Base-by-base conservation (phyloP, 2,113 vertebrate genomes). In the Propithecus coquereli region DNA sequence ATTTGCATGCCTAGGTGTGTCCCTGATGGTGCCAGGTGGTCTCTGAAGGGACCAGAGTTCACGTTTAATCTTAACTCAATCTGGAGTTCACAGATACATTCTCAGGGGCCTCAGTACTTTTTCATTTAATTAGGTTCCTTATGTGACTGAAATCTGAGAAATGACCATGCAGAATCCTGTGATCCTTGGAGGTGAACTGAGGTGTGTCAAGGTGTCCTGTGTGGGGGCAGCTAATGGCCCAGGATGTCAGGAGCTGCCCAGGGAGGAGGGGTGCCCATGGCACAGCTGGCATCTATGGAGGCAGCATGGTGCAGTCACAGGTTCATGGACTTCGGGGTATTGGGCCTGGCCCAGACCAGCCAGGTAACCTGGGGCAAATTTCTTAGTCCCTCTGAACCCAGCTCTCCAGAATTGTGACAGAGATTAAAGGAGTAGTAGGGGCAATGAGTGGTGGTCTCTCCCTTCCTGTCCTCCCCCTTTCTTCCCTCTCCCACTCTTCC, bases 221-320 rank as follows among this genome's bases (percentile, higher is more conserved):
- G 59, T 43, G n/a, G 81, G 45, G 45, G 13, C n/a, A 30, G 25
- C 23, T 52, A 13, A 34, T 40, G 65, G 74, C 23, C 25, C 43
- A 17, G 52, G 25, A 27, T 14, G 25, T 50, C 65, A 8, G 32
- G 83, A 70, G 25, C 8, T 37, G 14, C 1, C 82, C 10, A 22
- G 50, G 71, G 37, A n/a, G 47, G 30, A 22, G 14, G 52, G 17
- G 9, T 65, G 23, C 63, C 12, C 8, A 0, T 30, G 32, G 71
- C 6, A 8, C 8, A 22, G 37, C 40, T 63, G 66, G 80, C 17
- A 17, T 47, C 30, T 68, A 10, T 43, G 61, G 45, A 22, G 25
- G 10, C 14, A 0, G 1, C 30, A 4, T 18, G 54, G n/a, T 34
- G 9, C 8, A 3, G 0, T 40, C n/a, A 20, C 54, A 20, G 32